phyloP scores from a whole-genome alignment of 37 sponge, comb jelly and placozoan species.

The Ianthella basta region DNA sequence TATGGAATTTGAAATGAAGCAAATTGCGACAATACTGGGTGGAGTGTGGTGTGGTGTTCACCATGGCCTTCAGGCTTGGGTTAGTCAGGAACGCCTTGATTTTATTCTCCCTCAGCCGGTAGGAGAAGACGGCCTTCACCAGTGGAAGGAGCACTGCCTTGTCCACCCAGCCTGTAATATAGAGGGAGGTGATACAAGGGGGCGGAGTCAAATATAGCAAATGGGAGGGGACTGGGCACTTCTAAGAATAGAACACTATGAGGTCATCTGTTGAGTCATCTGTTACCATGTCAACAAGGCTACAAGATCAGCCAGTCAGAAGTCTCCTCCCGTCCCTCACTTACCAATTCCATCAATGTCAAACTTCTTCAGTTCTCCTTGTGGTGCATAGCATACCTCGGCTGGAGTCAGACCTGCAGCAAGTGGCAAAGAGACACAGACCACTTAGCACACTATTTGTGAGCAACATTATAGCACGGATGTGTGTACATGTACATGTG shows the following conservation, averaged over 20 bases:
- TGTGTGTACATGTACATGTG: too few species aligned
- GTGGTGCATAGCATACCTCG: conserved; percentile 61
- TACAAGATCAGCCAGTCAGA: too few species aligned
- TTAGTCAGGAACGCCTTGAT: conserved; percentile 44
- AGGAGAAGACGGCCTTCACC: conserved; percentile 57
- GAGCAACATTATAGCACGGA: too few species aligned
- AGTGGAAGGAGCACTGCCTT: conserved; percentile 66
- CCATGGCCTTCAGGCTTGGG: conserved; percentile 50
- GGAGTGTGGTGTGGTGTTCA: conserved; percentile 22
- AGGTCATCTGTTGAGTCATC: too few species aligned
- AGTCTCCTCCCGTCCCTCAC: not conserved
- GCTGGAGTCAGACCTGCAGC: conserved; percentile 55
- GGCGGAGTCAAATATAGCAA: not conserved
- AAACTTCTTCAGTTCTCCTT: conserved; percentile 66
- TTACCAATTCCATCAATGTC: conserved; percentile 57
- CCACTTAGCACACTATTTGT: too few species aligned
- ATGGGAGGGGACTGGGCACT: too few species aligned
- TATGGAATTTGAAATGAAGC: too few species aligned
- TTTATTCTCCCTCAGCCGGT: conserved; percentile 33
- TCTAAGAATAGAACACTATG: too few species aligned
- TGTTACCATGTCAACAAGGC: too few species aligned
- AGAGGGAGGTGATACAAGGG: too few species aligned
- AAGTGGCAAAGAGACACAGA: too few species aligned
- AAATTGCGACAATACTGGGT: too few species aligned
- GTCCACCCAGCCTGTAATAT: conserved; percentile 62